Evolutionary conservation across 2,797 vertebrate genomes (phyloP).

Genomic region (Podargus strigoides): DNA sequence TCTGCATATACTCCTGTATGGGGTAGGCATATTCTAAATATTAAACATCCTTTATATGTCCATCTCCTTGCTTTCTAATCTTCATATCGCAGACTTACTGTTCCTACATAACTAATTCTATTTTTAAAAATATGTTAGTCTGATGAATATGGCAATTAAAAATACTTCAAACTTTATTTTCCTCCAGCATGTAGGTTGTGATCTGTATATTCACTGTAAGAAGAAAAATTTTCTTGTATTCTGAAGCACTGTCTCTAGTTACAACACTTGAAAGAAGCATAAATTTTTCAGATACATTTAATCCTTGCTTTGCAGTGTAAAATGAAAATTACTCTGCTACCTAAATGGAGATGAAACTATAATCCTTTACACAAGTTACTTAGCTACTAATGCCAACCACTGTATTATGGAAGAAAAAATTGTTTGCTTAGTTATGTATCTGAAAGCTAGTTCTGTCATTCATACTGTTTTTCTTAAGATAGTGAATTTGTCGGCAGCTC

Average conservation of each 20-base stretch:
- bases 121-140: background rate
- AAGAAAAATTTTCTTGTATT: background rate
- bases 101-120: background rate
- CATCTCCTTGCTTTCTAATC: rapidly evolving
- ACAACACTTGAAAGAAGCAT: background rate
- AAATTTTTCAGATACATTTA: background rate
- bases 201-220: background rate
- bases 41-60: background rate
- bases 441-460: background rate
- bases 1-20: background rate
- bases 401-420: background rate
- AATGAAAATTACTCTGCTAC: background rate
- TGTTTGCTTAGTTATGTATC: background rate
- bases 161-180: background rate
- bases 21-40: background rate
- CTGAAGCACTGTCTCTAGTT: background rate
- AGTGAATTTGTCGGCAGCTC: background rate
- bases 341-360: background rate
- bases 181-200: background rate
- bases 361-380: background rate
- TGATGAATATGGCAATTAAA: background rate
- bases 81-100: background rate
- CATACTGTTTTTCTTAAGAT: background rate
- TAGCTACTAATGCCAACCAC: too few species aligned
- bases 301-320: background rate